Evolutionary conservation across 2,113 vertebrate species (phyloP).

Genomic region (Phylloscopus trochiloides): DNA sequence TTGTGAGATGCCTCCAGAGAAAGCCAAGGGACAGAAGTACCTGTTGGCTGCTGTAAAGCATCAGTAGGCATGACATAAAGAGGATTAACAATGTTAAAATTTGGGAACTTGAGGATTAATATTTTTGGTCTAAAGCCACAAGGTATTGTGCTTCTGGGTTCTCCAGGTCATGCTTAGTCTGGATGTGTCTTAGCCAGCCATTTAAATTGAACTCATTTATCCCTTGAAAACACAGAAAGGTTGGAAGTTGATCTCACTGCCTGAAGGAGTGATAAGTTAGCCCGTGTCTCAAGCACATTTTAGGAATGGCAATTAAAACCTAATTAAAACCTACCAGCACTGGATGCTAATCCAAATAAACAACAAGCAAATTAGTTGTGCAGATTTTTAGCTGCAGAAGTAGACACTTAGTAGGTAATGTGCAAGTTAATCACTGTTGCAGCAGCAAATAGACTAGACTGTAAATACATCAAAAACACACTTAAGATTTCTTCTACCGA

Average conservation of each 20-base stretch:
- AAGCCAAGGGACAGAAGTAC: not conserved
- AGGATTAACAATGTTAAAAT: not conserved
- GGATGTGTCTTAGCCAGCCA: not conserved
- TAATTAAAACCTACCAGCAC: not conserved
- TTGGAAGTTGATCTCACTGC: not conserved
- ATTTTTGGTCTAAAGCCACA: not conserved
- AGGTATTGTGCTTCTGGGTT: not conserved
- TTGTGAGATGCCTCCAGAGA: not conserved
- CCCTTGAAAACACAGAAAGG: not conserved
- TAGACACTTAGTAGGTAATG: not conserved
- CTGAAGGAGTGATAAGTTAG: not conserved
- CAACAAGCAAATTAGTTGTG: not conserved
- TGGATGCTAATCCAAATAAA: constrained; percentile 18
- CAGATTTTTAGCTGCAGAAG: not conserved
- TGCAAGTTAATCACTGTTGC: not conserved
- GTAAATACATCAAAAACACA: not conserved
- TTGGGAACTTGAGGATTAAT: not conserved
- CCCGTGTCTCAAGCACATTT: not conserved
- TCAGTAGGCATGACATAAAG: not conserved
- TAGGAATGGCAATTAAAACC: not conserved
- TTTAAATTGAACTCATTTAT: not conserved
- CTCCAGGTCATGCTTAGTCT: not conserved
- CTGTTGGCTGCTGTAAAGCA: not conserved
- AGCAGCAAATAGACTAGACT: not conserved
- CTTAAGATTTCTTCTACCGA: not conserved